Evolutionary conservation across 2,888 invertebrate genomes (phyloP).

Genomic region (Ormyrus rosae): DNA sequence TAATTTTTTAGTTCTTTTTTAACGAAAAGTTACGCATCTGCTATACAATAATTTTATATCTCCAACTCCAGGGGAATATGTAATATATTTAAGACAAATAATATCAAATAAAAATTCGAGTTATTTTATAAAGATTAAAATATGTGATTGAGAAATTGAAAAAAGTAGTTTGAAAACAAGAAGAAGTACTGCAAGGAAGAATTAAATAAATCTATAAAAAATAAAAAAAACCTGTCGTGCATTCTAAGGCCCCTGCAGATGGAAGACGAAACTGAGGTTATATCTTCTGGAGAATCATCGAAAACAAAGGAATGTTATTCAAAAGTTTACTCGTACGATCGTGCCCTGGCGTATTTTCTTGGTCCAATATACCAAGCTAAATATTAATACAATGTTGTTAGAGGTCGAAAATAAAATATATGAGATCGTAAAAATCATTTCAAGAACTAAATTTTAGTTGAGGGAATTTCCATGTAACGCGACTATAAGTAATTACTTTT

Average conservation of each 20-base stretch:
- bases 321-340: conserved; percentile 51
- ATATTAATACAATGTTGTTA: conserved; percentile 41
- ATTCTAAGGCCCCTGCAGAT: conserved; percentile 49
- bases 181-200: conserved; percentile 13
- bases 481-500: conserved; percentile 49
- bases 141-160: conserved; percentile 9
- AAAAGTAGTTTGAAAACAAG: conserved; percentile 9
- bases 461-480: conserved; percentile 49
- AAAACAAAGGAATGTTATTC: conserved; percentile 56
- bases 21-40: conserved; percentile 42
- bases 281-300: conserved; percentile 47
- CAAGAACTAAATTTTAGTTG: conserved; percentile 47
- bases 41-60: conserved; percentile 49
- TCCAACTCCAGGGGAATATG: conserved; percentile 50
- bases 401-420: conserved; percentile 46
- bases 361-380: conserved; percentile 54
- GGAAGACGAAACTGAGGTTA: conserved; percentile 48
- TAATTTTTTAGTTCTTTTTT: conserved; percentile 38
- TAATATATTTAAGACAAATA: conserved; percentile 27
- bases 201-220: conserved; percentile 21
- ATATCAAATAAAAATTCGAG: conserved; percentile 12
- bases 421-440: conserved; percentile 52
- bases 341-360: conserved; percentile 45
- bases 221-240: conserved; percentile 30
- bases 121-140: background rate